A percentile compares a stretch with the other conserved stretches of the same genome.
phyloP scores from a whole-genome alignment of 2,113 vertebrate genomes.

The Collichthys lucidus region DNA sequence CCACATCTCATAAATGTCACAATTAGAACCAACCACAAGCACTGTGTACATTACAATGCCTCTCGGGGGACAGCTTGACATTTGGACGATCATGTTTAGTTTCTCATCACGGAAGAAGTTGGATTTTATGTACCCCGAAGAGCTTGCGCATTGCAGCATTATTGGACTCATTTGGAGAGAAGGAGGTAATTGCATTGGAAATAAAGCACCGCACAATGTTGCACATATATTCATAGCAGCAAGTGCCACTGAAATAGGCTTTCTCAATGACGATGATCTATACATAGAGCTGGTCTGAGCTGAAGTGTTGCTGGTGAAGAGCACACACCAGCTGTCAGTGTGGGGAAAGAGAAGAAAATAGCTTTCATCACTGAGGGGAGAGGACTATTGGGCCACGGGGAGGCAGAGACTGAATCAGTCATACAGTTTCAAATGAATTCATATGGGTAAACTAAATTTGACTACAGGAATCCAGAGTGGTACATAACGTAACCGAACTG shows the following conservation, averaged over 20 bases:
- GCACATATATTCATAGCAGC: slow-evolving; percentile 72
- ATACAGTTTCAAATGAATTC: slow-evolving; percentile 70
- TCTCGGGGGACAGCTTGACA: slow-evolving; percentile 78
- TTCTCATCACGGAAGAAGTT: slow-evolving; percentile 68
- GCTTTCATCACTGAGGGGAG: slow-evolving; percentile 72
- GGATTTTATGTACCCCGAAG: slow-evolving; percentile 62
- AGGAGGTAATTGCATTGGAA: slow-evolving; percentile 58
- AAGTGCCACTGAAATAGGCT: slow-evolving; percentile 61
- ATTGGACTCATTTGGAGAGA: slow-evolving; percentile 64
- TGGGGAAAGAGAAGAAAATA: slow-evolving; percentile 75
- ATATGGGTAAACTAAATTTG: slow-evolving; percentile 61
- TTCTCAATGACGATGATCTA: slow-evolving; percentile 70
- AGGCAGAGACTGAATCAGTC: slow-evolving; percentile 68
- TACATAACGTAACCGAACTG: slow-evolving; percentile 40
- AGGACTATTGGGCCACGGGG: slow-evolving; percentile 60
- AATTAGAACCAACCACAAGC: slow-evolving; percentile 78
- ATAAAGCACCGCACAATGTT: slow-evolving; percentile 62
- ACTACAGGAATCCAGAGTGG: slow-evolving; percentile 51
- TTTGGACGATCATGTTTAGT: slow-evolving; percentile 78
- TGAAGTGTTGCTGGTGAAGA: slow-evolving; percentile 76
- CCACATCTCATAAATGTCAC: slow-evolving; percentile 81
- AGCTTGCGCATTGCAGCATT: slow-evolving; percentile 70
- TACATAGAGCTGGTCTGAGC: slow-evolving; percentile 77
- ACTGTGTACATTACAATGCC: slow-evolving; percentile 70
- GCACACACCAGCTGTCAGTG: slow-evolving; percentile 79